Base-by-base conservation (phyloP, 2,113 vertebrate species). In the Atlantisia rogersi region DNA sequence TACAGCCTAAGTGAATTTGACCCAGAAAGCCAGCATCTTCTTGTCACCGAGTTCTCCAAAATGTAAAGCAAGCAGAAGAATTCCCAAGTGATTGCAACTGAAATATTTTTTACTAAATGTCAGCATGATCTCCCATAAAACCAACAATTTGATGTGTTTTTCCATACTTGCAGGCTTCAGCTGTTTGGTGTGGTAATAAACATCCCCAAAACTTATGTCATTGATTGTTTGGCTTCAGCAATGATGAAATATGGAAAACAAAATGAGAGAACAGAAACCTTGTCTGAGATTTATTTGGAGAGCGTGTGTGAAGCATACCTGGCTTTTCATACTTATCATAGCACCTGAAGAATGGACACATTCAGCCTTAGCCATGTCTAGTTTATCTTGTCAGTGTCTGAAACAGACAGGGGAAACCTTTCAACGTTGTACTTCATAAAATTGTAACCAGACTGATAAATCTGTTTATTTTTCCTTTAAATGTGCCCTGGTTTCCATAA, bases 391-490 rank as follows among this genome's bases (percentile, higher is more conserved):
- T 98, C 93, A 91, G 92, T 17, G 70, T 95, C 95, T 97, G 92
- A 91, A 97, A 94, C 40, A 96, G 97, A 95, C 65, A 97, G 79
- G 92, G 79, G 74, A 97, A 96, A 94, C 48, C 90, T 97, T 96
- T 98, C 91, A 97, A 88, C 13, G 25, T 67, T 95, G 62, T 97
- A 77, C 92, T 96, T 97, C 68, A 86, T 93, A 92, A 97, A 97
- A 97, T 88, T 96, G 73, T 87, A 86, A 80, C 88, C 74, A 97
- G 96, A 92, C 91, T 98, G 97, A 98, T 97, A 97, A 94, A 98
- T 97, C 83, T 95, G 60, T 97, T 96, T 97, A 95, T 97, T 96
- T 97, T 98, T 95, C 82, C 91, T 94, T 62, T 63, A 65, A 96
- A 70, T n/a, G 17, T 94, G 55, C 81, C 90, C 92, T 96, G 94